These are phyloP conservation scores for Myrmophylax atrothorax DNA, from an alignment of 2,113 vertebrate genomes.

Conservation along the genomic window DNA sequence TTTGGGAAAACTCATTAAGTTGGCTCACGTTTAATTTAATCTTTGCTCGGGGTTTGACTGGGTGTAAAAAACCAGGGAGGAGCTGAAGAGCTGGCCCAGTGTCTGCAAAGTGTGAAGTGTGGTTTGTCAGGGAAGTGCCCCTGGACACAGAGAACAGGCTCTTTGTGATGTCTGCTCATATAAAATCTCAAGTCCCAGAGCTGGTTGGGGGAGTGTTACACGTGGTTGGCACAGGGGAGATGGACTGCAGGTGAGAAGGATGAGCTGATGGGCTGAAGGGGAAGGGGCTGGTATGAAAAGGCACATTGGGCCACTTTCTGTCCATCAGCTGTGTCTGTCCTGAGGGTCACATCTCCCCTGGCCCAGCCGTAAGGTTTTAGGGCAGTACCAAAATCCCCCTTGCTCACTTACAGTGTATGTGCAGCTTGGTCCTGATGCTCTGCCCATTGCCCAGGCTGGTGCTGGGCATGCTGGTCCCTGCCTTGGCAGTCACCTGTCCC, in stretches of 20 bases:
- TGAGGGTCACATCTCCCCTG: not conserved
- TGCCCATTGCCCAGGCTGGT: not conserved
- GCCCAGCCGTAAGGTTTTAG: accelerated
- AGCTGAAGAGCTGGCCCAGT: not conserved
- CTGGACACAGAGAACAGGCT: not conserved
- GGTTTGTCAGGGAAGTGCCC: not conserved
- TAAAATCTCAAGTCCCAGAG: not conserved
- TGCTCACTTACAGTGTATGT: accelerated
- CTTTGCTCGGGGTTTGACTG: not conserved
- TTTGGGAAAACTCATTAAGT: not conserved
- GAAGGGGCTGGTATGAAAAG: too few species aligned
- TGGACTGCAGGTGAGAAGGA: not conserved
- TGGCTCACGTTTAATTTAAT: not conserved
- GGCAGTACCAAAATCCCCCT: accelerated
- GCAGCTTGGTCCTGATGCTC: not conserved
- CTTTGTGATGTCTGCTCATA: accelerated
- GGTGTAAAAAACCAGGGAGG: not conserved
- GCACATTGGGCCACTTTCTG: not conserved
- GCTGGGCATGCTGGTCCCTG: not conserved
- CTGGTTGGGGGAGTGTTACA: not conserved
- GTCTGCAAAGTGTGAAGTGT: not conserved
- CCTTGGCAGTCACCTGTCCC: not conserved
- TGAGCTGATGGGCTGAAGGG: not conserved
- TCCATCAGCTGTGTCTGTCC: not conserved
- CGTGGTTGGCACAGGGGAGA: not conserved